These are phyloP conservation scores for Lepidonotus clava DNA, from an alignment of 2,888 invertebrate genomes.

Conservation along the genomic window DNA sequence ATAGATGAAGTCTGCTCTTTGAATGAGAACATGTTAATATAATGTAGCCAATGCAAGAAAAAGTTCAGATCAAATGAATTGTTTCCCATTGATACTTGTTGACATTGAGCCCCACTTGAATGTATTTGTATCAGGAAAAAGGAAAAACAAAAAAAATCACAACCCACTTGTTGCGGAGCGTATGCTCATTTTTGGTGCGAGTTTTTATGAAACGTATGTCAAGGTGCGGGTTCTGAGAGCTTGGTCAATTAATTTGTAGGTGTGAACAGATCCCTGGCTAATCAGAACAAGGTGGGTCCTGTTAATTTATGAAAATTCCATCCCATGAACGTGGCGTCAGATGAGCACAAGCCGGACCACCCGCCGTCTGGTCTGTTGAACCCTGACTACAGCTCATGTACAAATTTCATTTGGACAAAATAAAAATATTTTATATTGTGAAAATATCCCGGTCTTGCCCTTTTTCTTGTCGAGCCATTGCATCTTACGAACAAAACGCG, in stretches of 20 bases:
- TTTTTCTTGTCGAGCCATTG: background rate
- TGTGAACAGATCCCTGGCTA: background rate
- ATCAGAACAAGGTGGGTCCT: background rate
- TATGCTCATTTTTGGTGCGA: background rate
- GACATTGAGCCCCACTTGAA: constrained; percentile 31
- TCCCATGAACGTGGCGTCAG: constrained; percentile 5
- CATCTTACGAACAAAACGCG: too few species aligned
- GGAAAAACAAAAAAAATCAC: too few species aligned
- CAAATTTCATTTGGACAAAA: constrained; percentile 40
- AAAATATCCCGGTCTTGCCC: background rate
- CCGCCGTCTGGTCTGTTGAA: background rate
- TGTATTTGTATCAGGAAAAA: constrained; percentile 3
- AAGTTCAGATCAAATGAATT: constrained; percentile 1
- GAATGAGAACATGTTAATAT: constrained; percentile 13
- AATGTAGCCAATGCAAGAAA: background rate
- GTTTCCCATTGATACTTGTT: background rate
- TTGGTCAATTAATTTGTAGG: background rate
- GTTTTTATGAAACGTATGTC: background rate
- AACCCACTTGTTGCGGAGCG: background rate
- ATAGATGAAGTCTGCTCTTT: background rate
- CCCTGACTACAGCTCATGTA: constrained; percentile 16
- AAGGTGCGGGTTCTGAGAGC: background rate
- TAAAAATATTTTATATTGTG: constrained; percentile 53
- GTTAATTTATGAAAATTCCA: background rate
- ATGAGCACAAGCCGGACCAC: background rate